Evolutionary conservation across 2,113 vertebrate genomes (phyloP).

Genomic region (Antigone vipio): DNA sequence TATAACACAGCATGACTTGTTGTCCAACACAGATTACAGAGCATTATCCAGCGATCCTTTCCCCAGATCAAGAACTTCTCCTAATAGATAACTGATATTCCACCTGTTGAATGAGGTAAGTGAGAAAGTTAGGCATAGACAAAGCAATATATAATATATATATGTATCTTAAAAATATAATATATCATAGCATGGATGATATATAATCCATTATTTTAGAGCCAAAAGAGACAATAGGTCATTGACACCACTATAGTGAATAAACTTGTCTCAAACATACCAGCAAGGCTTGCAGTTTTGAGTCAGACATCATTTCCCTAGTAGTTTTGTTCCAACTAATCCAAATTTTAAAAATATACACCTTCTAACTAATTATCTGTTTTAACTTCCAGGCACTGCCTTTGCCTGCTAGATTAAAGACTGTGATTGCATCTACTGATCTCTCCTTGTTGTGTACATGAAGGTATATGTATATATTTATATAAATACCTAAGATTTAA

Average conservation of each 20-base stretch:
- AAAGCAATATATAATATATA: background rate
- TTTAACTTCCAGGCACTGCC: background rate
- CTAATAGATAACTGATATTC: background rate
- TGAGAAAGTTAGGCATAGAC: background rate
- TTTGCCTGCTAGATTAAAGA: background rate
- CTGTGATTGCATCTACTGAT: background rate
- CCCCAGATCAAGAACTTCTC: background rate
- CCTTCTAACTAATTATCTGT: background rate
- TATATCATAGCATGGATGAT: background rate
- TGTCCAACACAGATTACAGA: background rate
- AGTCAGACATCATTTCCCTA: background rate
- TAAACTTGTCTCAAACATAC: background rate
- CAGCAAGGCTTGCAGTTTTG: background rate
- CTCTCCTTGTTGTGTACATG: background rate
- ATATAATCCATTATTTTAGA: background rate
- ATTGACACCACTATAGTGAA: background rate
- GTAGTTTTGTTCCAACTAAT: background rate
- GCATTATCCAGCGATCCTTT: background rate
- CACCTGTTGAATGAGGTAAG: background rate
- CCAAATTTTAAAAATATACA: background rate
- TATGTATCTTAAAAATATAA: background rate
- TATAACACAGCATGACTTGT: background rate
- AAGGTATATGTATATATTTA: background rate
- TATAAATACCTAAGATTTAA: background rate
- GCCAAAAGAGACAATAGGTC: background rate